Evolutionary conservation across 2,888 invertebrate species (phyloP).

Genomic region (Matsumyia berberina): DNA sequence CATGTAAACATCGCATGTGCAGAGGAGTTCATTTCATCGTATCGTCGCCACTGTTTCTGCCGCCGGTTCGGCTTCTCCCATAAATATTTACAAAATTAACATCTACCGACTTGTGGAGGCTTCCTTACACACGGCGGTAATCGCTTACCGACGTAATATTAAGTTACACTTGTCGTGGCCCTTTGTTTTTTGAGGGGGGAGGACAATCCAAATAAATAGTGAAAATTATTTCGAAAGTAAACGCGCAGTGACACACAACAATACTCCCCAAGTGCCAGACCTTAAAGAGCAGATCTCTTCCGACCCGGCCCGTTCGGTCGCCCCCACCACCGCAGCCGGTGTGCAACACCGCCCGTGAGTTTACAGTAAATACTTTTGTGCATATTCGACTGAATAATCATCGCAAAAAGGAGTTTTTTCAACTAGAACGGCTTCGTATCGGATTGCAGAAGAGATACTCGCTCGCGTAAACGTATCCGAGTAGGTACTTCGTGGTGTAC

Average conservation of each 20-base stretch:
- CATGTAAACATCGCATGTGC: slow-evolving; percentile 71
- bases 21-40: slow-evolving; percentile 41
- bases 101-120: slow-evolving; percentile 51
- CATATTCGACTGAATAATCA: slow-evolving; percentile 74
- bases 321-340: slow-evolving; percentile 15
- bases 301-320: slow-evolving; percentile 1
- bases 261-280: slow-evolving; percentile 33
- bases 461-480: not conserved
- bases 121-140: slow-evolving; percentile 2
- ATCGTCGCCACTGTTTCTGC: slow-evolving; percentile 30
- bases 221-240: slow-evolving; percentile 63
- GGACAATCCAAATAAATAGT: slow-evolving; percentile 51
- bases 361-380: slow-evolving; percentile 69
- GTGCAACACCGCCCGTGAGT: slow-evolving; percentile 25
- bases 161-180: slow-evolving; percentile 34
- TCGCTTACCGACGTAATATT: slow-evolving; percentile 30
- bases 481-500: not conserved
- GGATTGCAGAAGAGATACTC: slow-evolving; percentile 62
- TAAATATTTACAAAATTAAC: slow-evolving; percentile 61
- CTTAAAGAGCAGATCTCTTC: slow-evolving; percentile 53
- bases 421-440: slow-evolving; percentile 76
- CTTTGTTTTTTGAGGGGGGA: not conserved
- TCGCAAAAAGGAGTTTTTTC: slow-evolving; percentile 74
- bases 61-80: slow-evolving; percentile 17
- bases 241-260: slow-evolving; percentile 16